Base-by-base conservation (phyloP, 2,797 vertebrate genomes). In the Gadopsis bispinosus region DNA sequence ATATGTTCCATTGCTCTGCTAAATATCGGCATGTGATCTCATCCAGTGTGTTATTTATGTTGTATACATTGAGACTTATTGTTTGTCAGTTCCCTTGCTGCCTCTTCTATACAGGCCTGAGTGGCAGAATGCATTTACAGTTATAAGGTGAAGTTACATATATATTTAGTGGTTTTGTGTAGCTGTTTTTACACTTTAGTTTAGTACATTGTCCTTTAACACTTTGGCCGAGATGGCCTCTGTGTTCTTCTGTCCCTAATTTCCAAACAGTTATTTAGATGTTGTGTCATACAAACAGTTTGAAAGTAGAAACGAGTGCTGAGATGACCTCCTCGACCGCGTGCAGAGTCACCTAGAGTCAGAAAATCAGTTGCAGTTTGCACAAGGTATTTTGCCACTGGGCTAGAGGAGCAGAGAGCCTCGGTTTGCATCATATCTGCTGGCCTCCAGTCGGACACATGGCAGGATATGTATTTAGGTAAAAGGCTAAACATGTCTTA, bases 401-500 rank as follows among this genome's bases (percentile, higher is more conserved):
- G 71, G 66, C 68, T 73, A 88, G 56, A 76, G 55, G 75, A 83
- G 73, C 77, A 74, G 33, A 37, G 68, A 66, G 63, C 76, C 76
- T 81, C 87, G 79, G 78, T 89, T 87, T 87, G 54, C 80, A 62
- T 20, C 77, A 76, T 60, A 63, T 85, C 68, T 72, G 26, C 63
- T 74, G 53, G 66, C 48, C 64, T 83, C 75, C 72, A 88, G 55
- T 82, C 80, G 81, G 83, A 70, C 47, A 75, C 58, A 79, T 84
- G 71, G 77, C 84, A 73, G 63, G 64, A 71, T 51, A 29, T 81
- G 70, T 73, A 92, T 93, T 83, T 90, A 85, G 90, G 91, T 83
- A 81, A 94, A 93, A 94, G 89, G 91, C 83, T 67, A 85, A 83
- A 83, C 64, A 84, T 65, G 50, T 88, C 79, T 94, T 91, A 87